These are phyloP conservation scores for Pseudomyrmex concolor DNA, from an alignment of 1,140 invertebrate genomes.

Conservation along the genomic window DNA sequence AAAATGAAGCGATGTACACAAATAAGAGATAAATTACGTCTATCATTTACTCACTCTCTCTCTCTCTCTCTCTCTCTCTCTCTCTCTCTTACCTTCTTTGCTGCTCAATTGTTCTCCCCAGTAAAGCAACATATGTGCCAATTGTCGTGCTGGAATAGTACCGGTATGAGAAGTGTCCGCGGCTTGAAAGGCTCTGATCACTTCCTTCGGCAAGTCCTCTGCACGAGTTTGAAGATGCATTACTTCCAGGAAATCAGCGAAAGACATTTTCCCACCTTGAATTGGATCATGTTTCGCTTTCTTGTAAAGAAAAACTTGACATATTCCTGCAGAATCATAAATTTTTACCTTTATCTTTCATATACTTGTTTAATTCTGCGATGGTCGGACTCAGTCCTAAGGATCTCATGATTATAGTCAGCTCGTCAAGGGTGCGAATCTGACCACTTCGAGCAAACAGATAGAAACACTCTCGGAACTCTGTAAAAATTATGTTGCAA, in stretches of 20 bases:
- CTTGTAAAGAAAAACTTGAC: not conserved
- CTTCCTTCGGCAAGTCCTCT: conserved; percentile 95
- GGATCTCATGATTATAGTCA: conserved; percentile 97
- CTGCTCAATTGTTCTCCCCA: conserved; percentile 96
- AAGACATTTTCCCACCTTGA: conserved; percentile 95
- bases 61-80: conserved; percentile 62
- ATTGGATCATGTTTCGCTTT: conserved; percentile 4
- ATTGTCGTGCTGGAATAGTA: conserved; percentile 91
- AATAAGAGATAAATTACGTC: conserved; percentile 15
- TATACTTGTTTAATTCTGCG: conserved; percentile 93
- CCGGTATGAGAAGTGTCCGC: conserved; percentile 91
- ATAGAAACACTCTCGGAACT: conserved; percentile 97
- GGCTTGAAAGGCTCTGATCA: conserved; percentile 94
- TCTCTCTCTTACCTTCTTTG: conserved; percentile 90
- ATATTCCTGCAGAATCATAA: not conserved
- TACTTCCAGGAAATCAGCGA: conserved; percentile 97
- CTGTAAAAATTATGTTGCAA: conserved; percentile 83
- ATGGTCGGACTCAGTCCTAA: conserved; percentile 96
- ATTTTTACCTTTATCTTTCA: conserved; percentile 90
- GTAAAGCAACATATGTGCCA: conserved; percentile 94
- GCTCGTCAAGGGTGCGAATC: conserved; percentile 94
- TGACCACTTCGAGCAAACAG: conserved; percentile 95
- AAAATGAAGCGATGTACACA: conserved; percentile 47
- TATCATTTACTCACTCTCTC: conserved; percentile 4
- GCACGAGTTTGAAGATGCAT: conserved; percentile 95